Base-by-base conservation (phyloP, 1,140 invertebrate genomes). In the Drosophila serrata region DNA sequence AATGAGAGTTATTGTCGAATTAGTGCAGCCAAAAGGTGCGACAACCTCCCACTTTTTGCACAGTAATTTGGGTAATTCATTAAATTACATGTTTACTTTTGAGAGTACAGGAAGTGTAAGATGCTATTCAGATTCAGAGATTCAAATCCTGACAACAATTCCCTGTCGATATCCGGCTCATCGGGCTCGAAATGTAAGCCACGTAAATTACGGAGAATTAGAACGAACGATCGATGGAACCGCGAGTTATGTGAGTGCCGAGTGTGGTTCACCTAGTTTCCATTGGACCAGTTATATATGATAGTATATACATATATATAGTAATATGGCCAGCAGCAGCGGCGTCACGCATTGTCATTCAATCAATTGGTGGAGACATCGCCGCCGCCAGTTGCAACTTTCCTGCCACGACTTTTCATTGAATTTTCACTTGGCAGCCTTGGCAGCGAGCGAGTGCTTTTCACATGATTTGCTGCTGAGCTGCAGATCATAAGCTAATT, bases 181-280 rank as follows among this genome's bases (percentile, higher is more conserved):
- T 76, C 46, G 68, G 59, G 37, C 48, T 9, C 79, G 57, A 62
- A 87, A 79, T 82, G 72, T 79, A 73, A 67, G 67, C 37, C 70
- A 69, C 72, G 85, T 88, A 90, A 81, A 90, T 90, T 90, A 90
- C 55, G 58, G 42, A 81, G 86, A 90, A 90, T 90, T 90, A 90
- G 85, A 90, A 90, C 85, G 85, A 90, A 90, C 85, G 70, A 77
- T 72, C 49, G 39, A 49, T 49, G 46, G 46, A 63, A 40, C 56
- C 61, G 75, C 64, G 43, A 63, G 51, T 79, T 70, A 75, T 80
- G 78, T 59, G 55, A 60, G 67, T 75, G 55, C 59, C 79, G 51
- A 53, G 51, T 53, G 81, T 81, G 85, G 85, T 90, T 90, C 86
- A 90, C 85, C 85, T 79, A 90, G 86, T 90, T 90, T 84, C 61